These are phyloP conservation scores for Drosophila guanche DNA, from an alignment of 1,140 invertebrate species.

Conservation along the genomic window DNA sequence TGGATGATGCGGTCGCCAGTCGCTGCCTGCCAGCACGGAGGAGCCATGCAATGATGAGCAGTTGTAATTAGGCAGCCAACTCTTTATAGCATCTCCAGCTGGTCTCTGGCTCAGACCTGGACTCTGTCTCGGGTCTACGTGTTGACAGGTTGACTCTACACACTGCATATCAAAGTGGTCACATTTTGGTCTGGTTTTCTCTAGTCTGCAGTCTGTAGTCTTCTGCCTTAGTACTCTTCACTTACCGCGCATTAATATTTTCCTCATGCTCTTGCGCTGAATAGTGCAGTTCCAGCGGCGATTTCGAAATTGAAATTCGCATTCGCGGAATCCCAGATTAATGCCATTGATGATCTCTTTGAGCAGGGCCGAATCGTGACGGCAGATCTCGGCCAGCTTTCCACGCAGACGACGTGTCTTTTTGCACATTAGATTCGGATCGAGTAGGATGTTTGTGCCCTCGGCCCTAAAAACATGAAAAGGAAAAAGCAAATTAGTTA, in stretches of 20 bases:
- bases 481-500: not conserved
- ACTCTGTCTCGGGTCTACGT: conserved; percentile 37
- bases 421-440: conserved; percentile 93
- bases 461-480: conserved; percentile 86
- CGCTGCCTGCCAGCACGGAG: conserved; percentile 51
- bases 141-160: conserved; percentile 53
- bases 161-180: conserved; percentile 55
- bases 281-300: conserved; percentile 94
- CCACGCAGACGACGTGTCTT: conserved; percentile 90
- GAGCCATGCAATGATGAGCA: conserved; percentile 49
- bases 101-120: conserved; percentile 15
- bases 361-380: conserved; percentile 87
- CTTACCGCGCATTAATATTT: conserved; percentile 91
- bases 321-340: conserved; percentile 91
- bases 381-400: conserved; percentile 90
- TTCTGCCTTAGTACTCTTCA: conserved; percentile 18
- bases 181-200: conserved; percentile 14
- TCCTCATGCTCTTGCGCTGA: conserved; percentile 89
- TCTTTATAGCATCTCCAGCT: conserved; percentile 27
- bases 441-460: conserved; percentile 93
- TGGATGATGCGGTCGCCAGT: conserved; percentile 76
- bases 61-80: conserved; percentile 73
- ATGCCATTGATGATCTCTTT: conserved; percentile 91
- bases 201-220: not conserved
- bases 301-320: conserved; percentile 92